Conservation (phyloP, 2,113 vertebrate genomes). For the Leucopternis melanops region DNA sequence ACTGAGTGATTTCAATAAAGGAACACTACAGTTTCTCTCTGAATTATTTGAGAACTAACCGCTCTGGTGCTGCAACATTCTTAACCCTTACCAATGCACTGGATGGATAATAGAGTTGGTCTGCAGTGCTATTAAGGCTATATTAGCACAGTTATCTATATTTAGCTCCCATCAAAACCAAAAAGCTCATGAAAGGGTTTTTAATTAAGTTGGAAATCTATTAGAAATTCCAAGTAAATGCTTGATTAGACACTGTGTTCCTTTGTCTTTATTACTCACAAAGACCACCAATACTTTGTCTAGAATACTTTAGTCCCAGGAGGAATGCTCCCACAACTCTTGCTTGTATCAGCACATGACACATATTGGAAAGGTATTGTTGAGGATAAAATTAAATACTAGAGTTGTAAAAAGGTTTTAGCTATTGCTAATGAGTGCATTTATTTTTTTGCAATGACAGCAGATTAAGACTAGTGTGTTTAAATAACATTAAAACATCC, state of each 20-base stretch:
- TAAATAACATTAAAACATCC: constrained; percentile 29
- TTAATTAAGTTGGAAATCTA: constrained; percentile 26
- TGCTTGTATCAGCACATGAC: constrained; percentile 22
- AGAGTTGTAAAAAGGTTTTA: constrained; percentile 20
- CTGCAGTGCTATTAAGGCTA: background rate
- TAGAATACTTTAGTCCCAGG: background rate
- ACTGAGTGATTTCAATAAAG: background rate
- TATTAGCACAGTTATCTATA: background rate
- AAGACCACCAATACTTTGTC: background rate
- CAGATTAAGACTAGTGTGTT: background rate
- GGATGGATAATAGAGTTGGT: background rate
- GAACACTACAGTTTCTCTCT: background rate
- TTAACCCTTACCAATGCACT: background rate
- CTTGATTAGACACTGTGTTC: constrained; percentile 1
- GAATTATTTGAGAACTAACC: background rate
- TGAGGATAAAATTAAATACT: constrained; percentile 25
- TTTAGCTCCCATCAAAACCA: background rate
- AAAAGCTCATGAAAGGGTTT: background rate
- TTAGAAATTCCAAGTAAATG: constrained; percentile 17
- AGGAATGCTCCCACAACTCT: background rate
- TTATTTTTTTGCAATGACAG: background rate
- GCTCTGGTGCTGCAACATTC: background rate
- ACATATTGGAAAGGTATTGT: background rate
- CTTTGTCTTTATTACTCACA: constrained; percentile 10
- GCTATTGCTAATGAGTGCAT: background rate